Conservation (phyloP, 2,113 vertebrate species). For the Lepus americanus region DNA sequence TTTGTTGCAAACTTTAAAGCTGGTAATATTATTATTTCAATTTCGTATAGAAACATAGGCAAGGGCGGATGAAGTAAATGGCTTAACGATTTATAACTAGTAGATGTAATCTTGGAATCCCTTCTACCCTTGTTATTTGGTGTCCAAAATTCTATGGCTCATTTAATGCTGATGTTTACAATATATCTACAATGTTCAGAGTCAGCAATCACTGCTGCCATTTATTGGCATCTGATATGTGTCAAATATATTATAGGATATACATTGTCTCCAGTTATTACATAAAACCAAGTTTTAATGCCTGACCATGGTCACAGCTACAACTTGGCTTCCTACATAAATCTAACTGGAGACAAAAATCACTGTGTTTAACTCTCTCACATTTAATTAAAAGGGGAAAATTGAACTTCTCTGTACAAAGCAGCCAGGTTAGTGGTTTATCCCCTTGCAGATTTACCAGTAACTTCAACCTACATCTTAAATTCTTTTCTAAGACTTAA, state of each 20-base stretch:
- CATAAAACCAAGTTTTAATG: background rate
- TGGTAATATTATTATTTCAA: background rate
- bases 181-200: background rate
- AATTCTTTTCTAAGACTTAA: slow-evolving; percentile 24
- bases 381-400: slow-evolving; percentile 24
- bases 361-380: background rate
- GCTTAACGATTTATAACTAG: background rate
- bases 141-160: background rate
- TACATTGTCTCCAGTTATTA: background rate
- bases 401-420: background rate
- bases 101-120: background rate
- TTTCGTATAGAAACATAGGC: slow-evolving; percentile 27
- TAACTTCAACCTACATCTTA: slow-evolving; percentile 1
- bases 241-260: background rate
- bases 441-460: background rate
- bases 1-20: background rate
- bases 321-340: background rate
- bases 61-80: background rate
- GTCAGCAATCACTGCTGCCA: background rate
- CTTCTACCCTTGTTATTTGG: background rate
- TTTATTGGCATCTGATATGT: background rate
- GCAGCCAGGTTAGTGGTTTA: slow-evolving; percentile 2
- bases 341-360: background rate
- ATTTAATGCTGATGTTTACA: background rate
- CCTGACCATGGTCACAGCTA: slow-evolving; percentile 4